Base-by-base conservation (phyloP, 2,797 vertebrate genomes). In the Prunella strophiata region DNA sequence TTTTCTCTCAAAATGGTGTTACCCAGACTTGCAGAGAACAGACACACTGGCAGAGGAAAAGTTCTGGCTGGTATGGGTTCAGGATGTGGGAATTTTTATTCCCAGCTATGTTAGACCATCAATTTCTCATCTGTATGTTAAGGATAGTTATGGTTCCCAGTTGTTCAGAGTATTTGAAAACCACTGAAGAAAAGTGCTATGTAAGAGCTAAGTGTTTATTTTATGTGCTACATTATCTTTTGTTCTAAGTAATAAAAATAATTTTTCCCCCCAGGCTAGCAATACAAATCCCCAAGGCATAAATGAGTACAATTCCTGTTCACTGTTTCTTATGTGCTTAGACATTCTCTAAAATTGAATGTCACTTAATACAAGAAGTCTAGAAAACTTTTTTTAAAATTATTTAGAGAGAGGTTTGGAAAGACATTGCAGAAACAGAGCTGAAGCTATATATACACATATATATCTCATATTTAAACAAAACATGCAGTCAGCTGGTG, bases 401-500 rank as follows among this genome's bases (percentile, higher is more conserved):
- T 82, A 36, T 36, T 52, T 34, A 32, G 52, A 42, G 54, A 57
- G 38, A 55, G 47, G 19, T 76, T 85, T 92, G 63, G 43, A 84
- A 81, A 66, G 54, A 51, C 26, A 32, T 54, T 88, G 25, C 66
- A 89, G 26, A 88, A 88, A 27, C 55, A 52, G 85, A 63, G 12
- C 50, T 89, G 43, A 75, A 88, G 67, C 13, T 68, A 38, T 89
- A 26, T 52, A 8, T 67, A 40, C 45, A 50, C 48, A 9, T 87
- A 26, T 72, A 11, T 62, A 27, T 70, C 10, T 68, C n/a, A 3
- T 89, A 66, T 94, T 97, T 95, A 72, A 96, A 93, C 63, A 88
- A 93, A 94, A 88, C 50, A 29, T 83, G n/a, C 25, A 81, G 82
- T 92, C 80, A 94, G 65, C 66, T 95, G 81, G 40, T 92, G 65